Evolutionary conservation across 2,113 vertebrate genomes (phyloP).

Genomic region (Rhea pennata): DNA sequence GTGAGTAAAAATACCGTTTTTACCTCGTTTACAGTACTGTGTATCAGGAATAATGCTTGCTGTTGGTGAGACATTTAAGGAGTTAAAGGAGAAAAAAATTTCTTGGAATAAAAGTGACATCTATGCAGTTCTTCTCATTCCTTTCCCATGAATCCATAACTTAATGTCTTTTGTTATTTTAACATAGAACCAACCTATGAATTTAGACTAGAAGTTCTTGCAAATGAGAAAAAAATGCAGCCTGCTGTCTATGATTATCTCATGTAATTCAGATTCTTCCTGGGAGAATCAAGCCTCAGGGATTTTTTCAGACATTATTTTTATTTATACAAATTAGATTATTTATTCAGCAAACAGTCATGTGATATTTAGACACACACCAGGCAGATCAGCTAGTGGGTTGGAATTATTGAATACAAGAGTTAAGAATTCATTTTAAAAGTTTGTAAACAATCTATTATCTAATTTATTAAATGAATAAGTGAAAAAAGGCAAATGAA

Average conservation of each 20-base stretch:
- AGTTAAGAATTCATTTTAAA: neutral
- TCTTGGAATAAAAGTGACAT: neutral
- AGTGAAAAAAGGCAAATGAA: neutral
- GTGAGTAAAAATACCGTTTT: neutral
- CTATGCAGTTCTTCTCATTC: neutral
- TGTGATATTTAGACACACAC: neutral
- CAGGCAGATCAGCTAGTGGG: neutral
- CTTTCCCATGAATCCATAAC: neutral
- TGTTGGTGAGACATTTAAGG: neutral
- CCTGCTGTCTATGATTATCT: neutral
- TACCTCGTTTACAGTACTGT: neutral
- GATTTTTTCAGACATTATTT: neutral
- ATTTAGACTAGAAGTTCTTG: neutral
- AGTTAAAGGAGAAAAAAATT: neutral
- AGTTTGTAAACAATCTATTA: neutral
- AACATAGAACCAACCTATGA: neutral
- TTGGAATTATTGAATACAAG: neutral
- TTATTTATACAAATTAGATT: neutral
- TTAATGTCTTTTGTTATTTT: constrained; percentile 8
- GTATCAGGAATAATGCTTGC: neutral
- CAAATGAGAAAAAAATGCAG: neutral
- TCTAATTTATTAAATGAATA: neutral
- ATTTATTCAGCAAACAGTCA: neutral
- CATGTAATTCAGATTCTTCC: neutral
- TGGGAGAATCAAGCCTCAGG: neutral